Evolutionary conservation across 2,888 invertebrate species (phyloP).

Genomic region (Drosophila neotestacea): DNA sequence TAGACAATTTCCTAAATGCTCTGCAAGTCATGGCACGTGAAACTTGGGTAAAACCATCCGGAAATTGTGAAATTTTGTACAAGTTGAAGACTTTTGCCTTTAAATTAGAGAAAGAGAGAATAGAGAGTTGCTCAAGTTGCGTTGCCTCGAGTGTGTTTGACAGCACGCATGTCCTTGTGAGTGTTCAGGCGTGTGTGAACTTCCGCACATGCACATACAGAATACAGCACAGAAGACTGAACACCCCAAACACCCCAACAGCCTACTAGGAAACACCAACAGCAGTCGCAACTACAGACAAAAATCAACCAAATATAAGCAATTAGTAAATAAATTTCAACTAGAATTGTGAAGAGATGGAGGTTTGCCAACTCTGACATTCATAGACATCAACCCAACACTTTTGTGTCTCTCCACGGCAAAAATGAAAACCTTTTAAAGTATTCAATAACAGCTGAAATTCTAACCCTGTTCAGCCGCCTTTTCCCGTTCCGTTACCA

Average conservation of each 20-base stretch:
- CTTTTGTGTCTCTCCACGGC: slow-evolving; percentile 24
- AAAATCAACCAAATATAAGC: slow-evolving; percentile 60
- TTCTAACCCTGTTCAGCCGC: slow-evolving; percentile 45
- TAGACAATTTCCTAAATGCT: slow-evolving; percentile 73
- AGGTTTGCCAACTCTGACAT: slow-evolving; percentile 40
- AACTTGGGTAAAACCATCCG: slow-evolving; percentile 48
- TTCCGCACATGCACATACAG: slow-evolving; percentile 73
- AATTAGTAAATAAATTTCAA: slow-evolving; percentile 64
- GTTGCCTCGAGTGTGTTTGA: slow-evolving; percentile 61
- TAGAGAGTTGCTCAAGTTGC: slow-evolving; percentile 1
- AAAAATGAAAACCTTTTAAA: slow-evolving; percentile 72
- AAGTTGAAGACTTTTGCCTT: slow-evolving; percentile 40
- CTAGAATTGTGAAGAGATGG: slow-evolving; percentile 7
- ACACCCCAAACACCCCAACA: not conserved
- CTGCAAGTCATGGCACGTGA: slow-evolving; percentile 32
- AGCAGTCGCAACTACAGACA: slow-evolving; percentile 9
- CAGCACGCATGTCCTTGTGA: slow-evolving; percentile 59
- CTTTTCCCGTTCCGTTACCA: not conserved
- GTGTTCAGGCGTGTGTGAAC: slow-evolving; percentile 77
- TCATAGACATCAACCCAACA: slow-evolving; percentile 57
- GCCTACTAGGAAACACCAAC: slow-evolving; percentile 7
- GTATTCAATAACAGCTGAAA: slow-evolving; percentile 77
- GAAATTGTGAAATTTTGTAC: slow-evolving; percentile 77
- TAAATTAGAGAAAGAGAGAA: not conserved
- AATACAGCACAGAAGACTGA: not conserved